phyloP scores from a whole-genome alignment of 37 sponge, comb jelly and placozoan species.

The Beroe ovata region DNA sequence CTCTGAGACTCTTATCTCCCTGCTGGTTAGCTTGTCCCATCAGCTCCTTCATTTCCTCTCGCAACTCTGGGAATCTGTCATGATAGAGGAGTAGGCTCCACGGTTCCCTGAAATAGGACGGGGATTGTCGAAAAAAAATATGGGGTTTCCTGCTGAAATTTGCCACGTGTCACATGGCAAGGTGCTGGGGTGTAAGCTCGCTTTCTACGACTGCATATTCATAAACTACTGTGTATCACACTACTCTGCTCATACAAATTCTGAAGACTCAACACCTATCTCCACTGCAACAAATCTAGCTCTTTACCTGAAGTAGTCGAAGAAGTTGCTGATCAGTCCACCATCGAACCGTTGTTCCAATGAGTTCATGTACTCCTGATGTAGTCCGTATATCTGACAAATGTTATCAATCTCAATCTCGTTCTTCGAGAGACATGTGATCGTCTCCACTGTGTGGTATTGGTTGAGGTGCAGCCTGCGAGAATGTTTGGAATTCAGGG shows the following conservation, averaged over 20 bases:
- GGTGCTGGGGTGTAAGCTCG: too few relatives aligned
- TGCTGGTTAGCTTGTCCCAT: slow-evolving; percentile 50
- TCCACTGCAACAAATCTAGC: too few relatives aligned
- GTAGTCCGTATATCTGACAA: slow-evolving; percentile 79
- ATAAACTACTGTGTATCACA: too few relatives aligned
- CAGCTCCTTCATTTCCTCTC: slow-evolving; percentile 79
- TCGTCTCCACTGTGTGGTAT: slow-evolving; percentile 73
- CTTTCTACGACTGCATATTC: too few relatives aligned
- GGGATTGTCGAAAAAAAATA: too few relatives aligned
- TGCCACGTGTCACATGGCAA: too few relatives aligned
- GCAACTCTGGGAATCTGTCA: slow-evolving; percentile 86
- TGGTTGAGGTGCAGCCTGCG: slow-evolving; percentile 70
- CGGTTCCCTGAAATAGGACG: slow-evolving; percentile 71
- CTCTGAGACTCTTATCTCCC: slow-evolving; percentile 33
- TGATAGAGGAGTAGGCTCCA: slow-evolving; percentile 89
- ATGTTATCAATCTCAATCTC: slow-evolving; percentile 75
- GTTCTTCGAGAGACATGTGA: slow-evolving; percentile 78
- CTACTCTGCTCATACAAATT: too few relatives aligned
- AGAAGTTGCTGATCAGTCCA: slow-evolving; percentile 68
- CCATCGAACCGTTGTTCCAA: slow-evolving; percentile 56
- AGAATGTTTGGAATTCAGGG: too few relatives aligned
- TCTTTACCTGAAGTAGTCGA: slow-evolving; percentile 65
- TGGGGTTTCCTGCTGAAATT: too few relatives aligned
- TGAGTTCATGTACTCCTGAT: slow-evolving; percentile 92
- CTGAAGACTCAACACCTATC: too few relatives aligned